A percentile compares a stretch with the other conserved stretches of the same genome.
Conservation (phyloP, 1,140 invertebrate genomes). For the Rhizoglyphus robini region DNA sequence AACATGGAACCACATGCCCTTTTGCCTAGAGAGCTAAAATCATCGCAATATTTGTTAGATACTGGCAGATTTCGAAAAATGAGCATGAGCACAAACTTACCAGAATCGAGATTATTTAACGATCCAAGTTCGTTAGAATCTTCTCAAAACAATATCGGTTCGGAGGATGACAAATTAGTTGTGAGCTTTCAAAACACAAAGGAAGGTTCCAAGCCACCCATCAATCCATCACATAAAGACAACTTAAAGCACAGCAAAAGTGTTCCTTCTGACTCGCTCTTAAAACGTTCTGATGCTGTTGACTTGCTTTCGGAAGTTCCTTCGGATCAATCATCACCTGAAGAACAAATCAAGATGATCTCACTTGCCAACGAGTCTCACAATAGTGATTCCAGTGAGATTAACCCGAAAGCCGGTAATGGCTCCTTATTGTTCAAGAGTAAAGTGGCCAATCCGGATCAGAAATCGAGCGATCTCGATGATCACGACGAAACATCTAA, state of each 20-base stretch:
- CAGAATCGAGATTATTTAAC: conserved; percentile 7
- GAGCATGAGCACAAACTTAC: conserved; percentile 4
- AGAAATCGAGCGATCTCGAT: background rate
- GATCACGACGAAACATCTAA: background rate
- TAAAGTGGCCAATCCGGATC: background rate
- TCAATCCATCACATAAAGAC: no score
- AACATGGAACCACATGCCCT: background rate
- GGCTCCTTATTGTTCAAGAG: background rate
- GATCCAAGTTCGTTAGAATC: background rate
- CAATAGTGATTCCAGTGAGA: background rate
- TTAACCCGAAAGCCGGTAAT: background rate
- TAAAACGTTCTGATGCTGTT: background rate
- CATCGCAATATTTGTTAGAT: background rate
- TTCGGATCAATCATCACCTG: background rate
- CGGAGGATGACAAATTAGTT: background rate
- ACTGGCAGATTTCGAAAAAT: conserved; percentile 1
- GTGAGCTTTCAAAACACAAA: background rate
- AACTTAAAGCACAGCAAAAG: background rate
- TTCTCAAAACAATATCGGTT: background rate
- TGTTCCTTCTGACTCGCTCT: background rate
- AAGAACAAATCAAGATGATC: background rate
- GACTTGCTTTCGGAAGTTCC: background rate
- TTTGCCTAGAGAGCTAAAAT: background rate
- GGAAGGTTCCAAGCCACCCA: no score
- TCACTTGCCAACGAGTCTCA: background rate